Conservation (phyloP, 30 jellyfish, hydroid and myxozoan species). For the Nemopilema nomurai region DNA sequence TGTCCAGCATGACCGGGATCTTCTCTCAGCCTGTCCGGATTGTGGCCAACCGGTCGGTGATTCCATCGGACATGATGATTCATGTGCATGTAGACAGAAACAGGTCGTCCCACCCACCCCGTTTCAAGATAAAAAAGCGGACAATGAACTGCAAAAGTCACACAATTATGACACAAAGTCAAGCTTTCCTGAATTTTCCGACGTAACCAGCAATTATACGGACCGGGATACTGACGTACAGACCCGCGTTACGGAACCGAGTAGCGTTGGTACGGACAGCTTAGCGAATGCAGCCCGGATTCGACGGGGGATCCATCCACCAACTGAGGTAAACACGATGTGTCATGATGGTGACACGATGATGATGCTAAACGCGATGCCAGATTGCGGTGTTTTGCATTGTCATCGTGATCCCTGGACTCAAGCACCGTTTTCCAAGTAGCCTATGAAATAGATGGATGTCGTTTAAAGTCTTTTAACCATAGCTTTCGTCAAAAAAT, state of each 20-base stretch:
- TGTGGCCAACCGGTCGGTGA: constrained; percentile 37
- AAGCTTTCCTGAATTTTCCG: constrained; percentile 60
- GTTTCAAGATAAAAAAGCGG: constrained; percentile 1
- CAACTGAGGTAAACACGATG: constrained; percentile 49
- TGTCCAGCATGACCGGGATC: constrained; percentile 33
- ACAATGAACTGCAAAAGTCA: constrained; percentile 34
- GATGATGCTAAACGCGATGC: too few relatives aligned
- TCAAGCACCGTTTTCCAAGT: too few relatives aligned
- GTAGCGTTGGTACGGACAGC: constrained; percentile 45
- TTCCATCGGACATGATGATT: constrained; percentile 9
- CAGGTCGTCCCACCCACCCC: constrained; percentile 14
- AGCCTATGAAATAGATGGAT: too few relatives aligned
- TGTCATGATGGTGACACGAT: too few relatives aligned
- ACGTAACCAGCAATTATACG: constrained; percentile 49
- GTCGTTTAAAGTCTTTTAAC: too few relatives aligned
- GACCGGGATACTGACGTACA: constrained; percentile 67
- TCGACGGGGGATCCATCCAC: constrained; percentile 43
- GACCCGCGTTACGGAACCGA: constrained; percentile 51
- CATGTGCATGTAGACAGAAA: constrained; percentile 24
- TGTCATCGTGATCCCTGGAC: not conserved
- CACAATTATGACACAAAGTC: constrained; percentile 39
- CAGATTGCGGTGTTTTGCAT: not conserved
- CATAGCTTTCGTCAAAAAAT: too few relatives aligned
- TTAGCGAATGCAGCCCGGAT: constrained; percentile 65
- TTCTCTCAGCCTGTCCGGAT: constrained; percentile 32